A percentile compares a stretch with the other conserved stretches of the same genome.
Evolutionary conservation across 2,888 invertebrate species (phyloP).

Genomic region (Andrena trimmerana): DNA sequence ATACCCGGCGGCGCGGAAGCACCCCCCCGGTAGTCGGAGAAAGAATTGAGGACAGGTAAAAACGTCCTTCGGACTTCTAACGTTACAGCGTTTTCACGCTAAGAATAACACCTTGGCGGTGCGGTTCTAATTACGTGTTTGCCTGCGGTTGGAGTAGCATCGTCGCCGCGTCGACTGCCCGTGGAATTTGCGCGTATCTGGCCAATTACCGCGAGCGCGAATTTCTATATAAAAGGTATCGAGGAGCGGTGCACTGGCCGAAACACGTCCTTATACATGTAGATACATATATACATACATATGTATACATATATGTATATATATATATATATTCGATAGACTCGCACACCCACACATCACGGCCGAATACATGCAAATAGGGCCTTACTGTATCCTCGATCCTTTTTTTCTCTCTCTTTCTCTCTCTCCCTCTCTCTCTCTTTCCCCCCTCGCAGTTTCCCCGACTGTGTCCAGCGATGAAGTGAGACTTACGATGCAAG

Average conservation of each 20-base stretch:
- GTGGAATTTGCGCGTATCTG: background rate
- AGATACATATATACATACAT: background rate
- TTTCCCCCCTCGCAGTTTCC: background rate
- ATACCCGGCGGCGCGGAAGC: slow-evolving; percentile 26
- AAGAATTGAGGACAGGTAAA: slow-evolving; percentile 50
- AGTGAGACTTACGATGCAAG: slow-evolving; percentile 62
- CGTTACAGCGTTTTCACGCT: slow-evolving; percentile 56
- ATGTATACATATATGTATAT: background rate
- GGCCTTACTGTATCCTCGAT: slow-evolving; percentile 51
- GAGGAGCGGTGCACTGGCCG: slow-evolving; percentile 34
- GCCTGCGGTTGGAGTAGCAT: slow-evolving; percentile 2
- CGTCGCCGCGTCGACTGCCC: slow-evolving; percentile 22
- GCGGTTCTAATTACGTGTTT: slow-evolving; percentile 48
- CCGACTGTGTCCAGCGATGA: slow-evolving; percentile 11
- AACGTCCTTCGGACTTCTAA: slow-evolving; percentile 33
- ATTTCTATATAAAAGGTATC: slow-evolving; percentile 60
- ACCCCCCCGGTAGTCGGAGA: slow-evolving; percentile 1
- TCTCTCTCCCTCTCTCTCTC: no score
- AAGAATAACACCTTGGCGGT: slow-evolving; percentile 56
- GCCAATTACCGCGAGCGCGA: slow-evolving; percentile 56
- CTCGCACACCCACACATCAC: slow-evolving; percentile 54
- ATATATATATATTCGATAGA: slow-evolving; percentile 43
- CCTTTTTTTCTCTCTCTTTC: slow-evolving; percentile 10
- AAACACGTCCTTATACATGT: slow-evolving; percentile 17
- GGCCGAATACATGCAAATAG: slow-evolving; percentile 59